Base-by-base conservation (phyloP, 2,888 invertebrate genomes). In the Xestia sexstrigata region DNA sequence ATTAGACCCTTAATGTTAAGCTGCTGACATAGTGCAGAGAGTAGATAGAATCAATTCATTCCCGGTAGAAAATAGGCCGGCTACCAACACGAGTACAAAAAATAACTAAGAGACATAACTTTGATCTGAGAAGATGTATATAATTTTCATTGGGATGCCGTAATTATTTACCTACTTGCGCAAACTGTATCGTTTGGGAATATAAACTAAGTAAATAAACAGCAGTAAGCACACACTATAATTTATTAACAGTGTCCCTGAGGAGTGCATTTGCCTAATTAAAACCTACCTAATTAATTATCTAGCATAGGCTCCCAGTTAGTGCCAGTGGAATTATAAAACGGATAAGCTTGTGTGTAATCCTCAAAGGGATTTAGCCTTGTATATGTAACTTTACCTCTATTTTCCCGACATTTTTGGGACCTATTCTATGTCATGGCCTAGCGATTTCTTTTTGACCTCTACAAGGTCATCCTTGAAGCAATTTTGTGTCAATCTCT, bases 241-340 rank as follows among this genome's bases (percentile, higher is more conserved):
- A 65, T 76, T 70, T 76, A 83, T 69, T 62, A 72, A 71, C 70
- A 23, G 55, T 15, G 55, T 74, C 84, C 81, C 81, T 23, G 26
- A 69, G 77, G 83, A 63, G 63, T 80, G 83, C 78, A 81, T 66
- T 77, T 70, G 65, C 62, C 69, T 83, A 81, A 83, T 83, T 83
- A 84, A 81, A 76, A 84, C 66, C 62, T 70, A 66, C 45, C 65
- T 2, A 74, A 77, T 83, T 77, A 81, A 84, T 81, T 77, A 84
- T 45, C 23, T 49, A 68, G 60, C 65, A 55, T 49, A 60, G 66
- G 35, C 17, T 26, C 52, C 11, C 35, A 35, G 68, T 67, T 52
- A 70, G 62, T 78, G 45, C 79, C 60, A 49, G 66, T 1, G 66
- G 81, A 81, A 69, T 81, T 62, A 83, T 79, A 69, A 83, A 77